phyloP scores from a whole-genome alignment of 2,888 invertebrate species.

The Drosophila infuscata region DNA sequence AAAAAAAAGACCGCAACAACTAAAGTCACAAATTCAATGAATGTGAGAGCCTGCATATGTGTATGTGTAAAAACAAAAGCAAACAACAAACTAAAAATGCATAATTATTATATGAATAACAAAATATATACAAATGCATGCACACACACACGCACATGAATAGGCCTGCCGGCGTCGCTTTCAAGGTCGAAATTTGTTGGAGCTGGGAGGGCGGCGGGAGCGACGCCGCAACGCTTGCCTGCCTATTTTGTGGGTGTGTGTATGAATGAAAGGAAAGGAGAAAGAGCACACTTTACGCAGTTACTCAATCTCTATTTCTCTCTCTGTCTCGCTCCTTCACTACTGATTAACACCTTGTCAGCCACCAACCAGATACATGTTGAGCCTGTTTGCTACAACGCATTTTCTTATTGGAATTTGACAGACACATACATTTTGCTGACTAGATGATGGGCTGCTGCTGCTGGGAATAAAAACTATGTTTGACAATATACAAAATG shows the following conservation, averaged over 20 bases:
- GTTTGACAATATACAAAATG: slow-evolving; percentile 15
- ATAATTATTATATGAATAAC: slow-evolving; percentile 55
- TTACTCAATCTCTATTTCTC: slow-evolving; percentile 2
- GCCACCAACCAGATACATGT: slow-evolving; percentile 16
- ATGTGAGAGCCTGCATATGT: neutral
- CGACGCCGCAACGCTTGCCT: slow-evolving; percentile 22
- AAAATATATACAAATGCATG: slow-evolving; percentile 13
- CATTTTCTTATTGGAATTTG: slow-evolving; percentile 44
- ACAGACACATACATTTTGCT: neutral
- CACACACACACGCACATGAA: slow-evolving; percentile 7
- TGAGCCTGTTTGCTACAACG: slow-evolving; percentile 51
- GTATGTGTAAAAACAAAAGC: slow-evolving; percentile 39
- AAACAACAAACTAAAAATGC: slow-evolving; percentile 50
- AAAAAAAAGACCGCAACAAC: slow-evolving; percentile 30
- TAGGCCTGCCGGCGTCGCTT: slow-evolving; percentile 43
- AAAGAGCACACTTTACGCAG: slow-evolving; percentile 9
- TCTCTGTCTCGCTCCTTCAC: neutral
- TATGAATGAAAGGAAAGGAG: neutral
- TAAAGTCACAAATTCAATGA: slow-evolving; percentile 16
- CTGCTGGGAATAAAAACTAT: neutral
- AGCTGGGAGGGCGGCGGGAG: neutral
- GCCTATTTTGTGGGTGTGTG: slow-evolving; percentile 25
- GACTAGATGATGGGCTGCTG: neutral
- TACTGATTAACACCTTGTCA: slow-evolving; percentile 10
- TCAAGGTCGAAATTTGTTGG: slow-evolving; percentile 52